Evolutionary conservation across 2,888 invertebrate species (phyloP).

Genomic region (Papilio protenor): DNA sequence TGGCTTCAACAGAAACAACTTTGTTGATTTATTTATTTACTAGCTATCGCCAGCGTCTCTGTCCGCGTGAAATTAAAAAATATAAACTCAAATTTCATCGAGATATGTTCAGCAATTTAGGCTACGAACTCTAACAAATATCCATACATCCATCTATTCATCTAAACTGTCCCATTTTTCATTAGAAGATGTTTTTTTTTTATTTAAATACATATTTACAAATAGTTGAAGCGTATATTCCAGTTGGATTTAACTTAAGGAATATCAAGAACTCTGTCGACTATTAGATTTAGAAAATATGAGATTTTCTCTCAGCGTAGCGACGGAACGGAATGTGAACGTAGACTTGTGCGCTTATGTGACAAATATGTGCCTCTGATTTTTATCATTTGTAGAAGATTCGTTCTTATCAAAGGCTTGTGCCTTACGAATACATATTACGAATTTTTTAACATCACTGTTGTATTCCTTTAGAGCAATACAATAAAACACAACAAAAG

Average conservation of each 20-base stretch:
- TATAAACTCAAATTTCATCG: too few species aligned
- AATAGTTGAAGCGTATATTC: background rate
- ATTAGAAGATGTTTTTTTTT: too few species aligned
- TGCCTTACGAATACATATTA: background rate
- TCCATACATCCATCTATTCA: too few species aligned
- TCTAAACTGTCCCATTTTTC: too few species aligned
- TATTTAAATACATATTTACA: too few species aligned
- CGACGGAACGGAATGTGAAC: background rate
- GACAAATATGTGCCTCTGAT: conserved; percentile 5
- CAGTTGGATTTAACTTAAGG: background rate
- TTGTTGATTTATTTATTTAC: too few species aligned
- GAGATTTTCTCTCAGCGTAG: background rate
- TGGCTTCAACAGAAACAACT: too few species aligned
- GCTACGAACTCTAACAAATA: too few species aligned
- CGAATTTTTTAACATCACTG: background rate
- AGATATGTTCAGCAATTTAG: too few species aligned
- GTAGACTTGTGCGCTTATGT: background rate
- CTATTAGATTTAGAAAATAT: conserved; percentile 17
- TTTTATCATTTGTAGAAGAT: background rate
- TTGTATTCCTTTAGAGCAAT: background rate
- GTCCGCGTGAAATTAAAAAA: too few species aligned
- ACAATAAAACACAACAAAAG: background rate
- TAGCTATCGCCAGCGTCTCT: too few species aligned
- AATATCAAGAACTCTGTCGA: conserved; percentile 9
- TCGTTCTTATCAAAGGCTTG: background rate